Conservation (phyloP, 23 tunicate species). For the Trididemnum nubilum region DNA sequence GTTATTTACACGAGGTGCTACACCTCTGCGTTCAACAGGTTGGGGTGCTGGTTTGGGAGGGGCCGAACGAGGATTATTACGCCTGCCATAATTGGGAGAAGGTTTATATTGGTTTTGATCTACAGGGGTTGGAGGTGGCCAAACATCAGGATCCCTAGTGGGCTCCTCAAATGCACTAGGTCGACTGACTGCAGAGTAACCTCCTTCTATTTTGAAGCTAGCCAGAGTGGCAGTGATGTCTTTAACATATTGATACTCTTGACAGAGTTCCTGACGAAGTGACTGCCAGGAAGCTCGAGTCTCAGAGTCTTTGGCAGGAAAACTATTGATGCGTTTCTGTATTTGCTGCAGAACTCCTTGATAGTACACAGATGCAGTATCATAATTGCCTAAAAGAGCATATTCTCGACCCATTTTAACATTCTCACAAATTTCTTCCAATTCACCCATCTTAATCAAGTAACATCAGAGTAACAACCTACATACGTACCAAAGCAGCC, state of each 20-base stretch:
- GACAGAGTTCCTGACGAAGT: slow-evolving; percentile 53
- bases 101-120: slow-evolving; percentile 39
- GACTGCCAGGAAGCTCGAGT: slow-evolving; percentile 63
- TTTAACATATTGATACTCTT: slow-evolving; percentile 74
- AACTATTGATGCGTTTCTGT: slow-evolving; percentile 51
- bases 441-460: slow-evolving; percentile 21
- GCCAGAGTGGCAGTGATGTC: slow-evolving; percentile 83
- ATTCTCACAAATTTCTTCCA: slow-evolving; percentile 88
- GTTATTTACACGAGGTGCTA: slow-evolving; percentile 7
- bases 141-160: slow-evolving; percentile 84
- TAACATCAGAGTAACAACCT: too few relatives aligned
- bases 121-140: slow-evolving; percentile 95
- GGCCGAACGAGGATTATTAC: slow-evolving; percentile 34
- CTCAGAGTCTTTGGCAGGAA: slow-evolving; percentile 48
- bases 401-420: slow-evolving; percentile 94
- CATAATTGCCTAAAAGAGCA: slow-evolving; percentile 92
- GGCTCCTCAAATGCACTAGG: slow-evolving; percentile 69
- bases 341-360: slow-evolving; percentile 94
- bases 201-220: slow-evolving; percentile 68
- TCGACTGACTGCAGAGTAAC: slow-evolving; percentile 49
- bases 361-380: slow-evolving; percentile 90
- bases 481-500: too few relatives aligned
- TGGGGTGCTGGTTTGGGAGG: slow-evolving; percentile 22
- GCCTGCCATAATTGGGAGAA: slow-evolving; percentile 12
- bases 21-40: slow-evolving; percentile 31